Conservation (phyloP, 2,888 invertebrate genomes). For the Troides aeacus region DNA sequence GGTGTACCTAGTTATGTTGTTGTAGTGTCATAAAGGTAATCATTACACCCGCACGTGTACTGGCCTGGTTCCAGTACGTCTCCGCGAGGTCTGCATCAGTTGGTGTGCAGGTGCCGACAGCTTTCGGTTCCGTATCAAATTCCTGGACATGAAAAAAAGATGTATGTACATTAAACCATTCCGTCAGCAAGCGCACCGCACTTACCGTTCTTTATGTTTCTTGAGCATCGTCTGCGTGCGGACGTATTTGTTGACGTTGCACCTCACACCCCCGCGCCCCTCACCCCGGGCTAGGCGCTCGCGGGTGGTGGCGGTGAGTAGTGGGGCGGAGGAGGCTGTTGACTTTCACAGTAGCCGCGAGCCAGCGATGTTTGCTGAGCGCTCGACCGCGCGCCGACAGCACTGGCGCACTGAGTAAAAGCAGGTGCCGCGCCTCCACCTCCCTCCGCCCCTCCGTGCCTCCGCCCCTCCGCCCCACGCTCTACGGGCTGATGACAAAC, state of each 20-base stretch:
- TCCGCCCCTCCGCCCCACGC: too few relatives aligned
- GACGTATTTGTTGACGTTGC: constrained; percentile 56
- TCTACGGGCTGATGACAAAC: too few relatives aligned
- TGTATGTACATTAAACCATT: constrained; percentile 8
- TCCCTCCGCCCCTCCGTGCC: too few relatives aligned
- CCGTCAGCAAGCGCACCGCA: constrained; percentile 9
- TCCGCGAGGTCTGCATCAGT: too few relatives aligned
- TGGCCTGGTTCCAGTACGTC: too few relatives aligned
- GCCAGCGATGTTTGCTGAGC: constrained; percentile 54
- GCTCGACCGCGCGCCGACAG: constrained; percentile 51
- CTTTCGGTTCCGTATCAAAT: background rate
- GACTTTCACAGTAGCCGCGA: constrained; percentile 69
- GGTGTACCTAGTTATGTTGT: too few relatives aligned
- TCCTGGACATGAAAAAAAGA: constrained; percentile 7
- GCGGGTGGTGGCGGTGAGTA: background rate
- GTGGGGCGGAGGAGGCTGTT: constrained; percentile 46
- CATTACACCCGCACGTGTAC: too few relatives aligned
- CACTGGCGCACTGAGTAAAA: constrained; percentile 44
- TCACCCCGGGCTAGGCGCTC: constrained; percentile 21
- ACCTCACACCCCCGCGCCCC: constrained; percentile 36
- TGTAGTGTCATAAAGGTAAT: too few relatives aligned
- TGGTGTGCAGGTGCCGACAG: background rate
- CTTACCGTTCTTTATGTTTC: constrained; percentile 33
- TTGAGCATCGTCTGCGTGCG: constrained; percentile 41
- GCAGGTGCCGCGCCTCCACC: constrained; percentile 40